A percentile compares a stretch with the other conserved stretches of the same genome.
Conservation (phyloP, 2,113 vertebrate genomes). For the Telmatochromis brachygnathus region DNA sequence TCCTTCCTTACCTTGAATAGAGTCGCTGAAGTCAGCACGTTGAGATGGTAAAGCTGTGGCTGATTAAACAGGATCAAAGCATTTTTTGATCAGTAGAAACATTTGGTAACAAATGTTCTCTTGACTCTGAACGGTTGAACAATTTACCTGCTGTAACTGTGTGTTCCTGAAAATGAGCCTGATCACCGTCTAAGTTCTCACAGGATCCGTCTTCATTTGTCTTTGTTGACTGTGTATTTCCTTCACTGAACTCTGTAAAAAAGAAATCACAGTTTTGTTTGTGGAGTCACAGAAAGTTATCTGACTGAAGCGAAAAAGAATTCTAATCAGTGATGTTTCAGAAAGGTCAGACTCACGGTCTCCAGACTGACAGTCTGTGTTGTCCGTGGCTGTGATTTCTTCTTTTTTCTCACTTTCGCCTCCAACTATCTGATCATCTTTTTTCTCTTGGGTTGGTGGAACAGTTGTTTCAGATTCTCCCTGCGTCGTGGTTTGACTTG, state of each 20-base stretch:
- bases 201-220: not conserved
- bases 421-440: not conserved
- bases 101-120: not conserved
- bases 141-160: not conserved
- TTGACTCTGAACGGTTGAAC: not conserved
- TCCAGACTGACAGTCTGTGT: not conserved
- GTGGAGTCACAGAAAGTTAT: not conserved
- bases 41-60: not conserved
- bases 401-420: rapidly evolving
- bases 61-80: not conserved
- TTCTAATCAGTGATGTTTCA: not conserved
- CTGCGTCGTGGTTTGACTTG: rapidly evolving
- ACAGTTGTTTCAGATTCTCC: not conserved
- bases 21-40: rapidly evolving
- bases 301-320: not conserved
- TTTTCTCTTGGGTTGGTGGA: not conserved
- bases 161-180: rapidly evolving
- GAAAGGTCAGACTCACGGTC: not conserved
- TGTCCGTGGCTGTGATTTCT: rapidly evolving
- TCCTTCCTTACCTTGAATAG: not conserved
- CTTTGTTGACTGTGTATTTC: not conserved
- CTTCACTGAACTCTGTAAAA: not conserved
- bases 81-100: not conserved
- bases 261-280: not conserved
- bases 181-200: not conserved